A percentile compares a stretch with the other conserved stretches of the same genome.
Conservation (phyloP, 2,797 vertebrate species). For the Linurgus olivaceus region DNA sequence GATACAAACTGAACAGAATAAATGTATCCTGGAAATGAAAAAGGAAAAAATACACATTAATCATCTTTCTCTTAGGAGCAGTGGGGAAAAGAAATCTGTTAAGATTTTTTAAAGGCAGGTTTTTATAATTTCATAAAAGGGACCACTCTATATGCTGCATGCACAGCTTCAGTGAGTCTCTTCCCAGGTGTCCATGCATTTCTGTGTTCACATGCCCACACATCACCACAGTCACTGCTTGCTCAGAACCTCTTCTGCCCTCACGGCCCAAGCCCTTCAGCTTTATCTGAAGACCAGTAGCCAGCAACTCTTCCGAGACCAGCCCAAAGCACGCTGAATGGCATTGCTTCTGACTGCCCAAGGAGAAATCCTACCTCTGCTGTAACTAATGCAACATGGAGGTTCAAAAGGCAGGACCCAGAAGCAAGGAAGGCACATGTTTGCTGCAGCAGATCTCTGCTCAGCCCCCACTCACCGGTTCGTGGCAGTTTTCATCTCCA, state of each 20-base stretch:
- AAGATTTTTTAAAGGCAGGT: neutral
- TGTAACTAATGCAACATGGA: rapidly evolving
- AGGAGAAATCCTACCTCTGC: neutral
- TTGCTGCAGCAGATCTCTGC: neutral
- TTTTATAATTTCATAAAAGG: neutral
- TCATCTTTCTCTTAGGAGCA: neutral
- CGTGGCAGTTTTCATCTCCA: conserved; percentile 85
- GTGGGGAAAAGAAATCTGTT: neutral
- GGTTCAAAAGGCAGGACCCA: neutral
- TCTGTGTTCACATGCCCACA: neutral
- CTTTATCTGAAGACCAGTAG: neutral
- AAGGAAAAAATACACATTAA: neutral
- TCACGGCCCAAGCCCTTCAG: neutral
- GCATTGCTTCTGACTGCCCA: neutral
- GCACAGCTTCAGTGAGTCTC: neutral
- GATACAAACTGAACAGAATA: neutral
- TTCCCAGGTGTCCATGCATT: neutral
- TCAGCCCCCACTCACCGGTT: conserved; percentile 79
- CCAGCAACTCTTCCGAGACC: neutral
- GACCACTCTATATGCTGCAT: neutral
- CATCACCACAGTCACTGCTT: neutral
- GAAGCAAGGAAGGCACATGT: neutral
- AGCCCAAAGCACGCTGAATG: neutral
- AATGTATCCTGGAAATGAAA: neutral
- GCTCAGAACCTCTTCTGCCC: neutral